phyloP scores from a whole-genome alignment of 1,140 invertebrate species.

The Solenopsis fugax region DNA sequence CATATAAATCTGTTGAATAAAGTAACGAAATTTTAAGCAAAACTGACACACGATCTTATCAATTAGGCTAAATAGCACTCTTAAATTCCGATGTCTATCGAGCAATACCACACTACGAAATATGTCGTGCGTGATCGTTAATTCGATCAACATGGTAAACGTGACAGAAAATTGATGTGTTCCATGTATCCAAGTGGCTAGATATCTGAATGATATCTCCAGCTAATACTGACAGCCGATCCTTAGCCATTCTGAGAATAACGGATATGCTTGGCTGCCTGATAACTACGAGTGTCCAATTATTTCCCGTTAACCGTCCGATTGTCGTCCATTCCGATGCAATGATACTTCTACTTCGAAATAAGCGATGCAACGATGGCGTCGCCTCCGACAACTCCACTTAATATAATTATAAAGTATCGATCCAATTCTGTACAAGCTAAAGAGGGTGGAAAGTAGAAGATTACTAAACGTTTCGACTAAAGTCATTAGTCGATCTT shows the following conservation, averaged over 20 bases:
- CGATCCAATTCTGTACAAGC: constrained; percentile 64
- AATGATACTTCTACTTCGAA: constrained; percentile 75
- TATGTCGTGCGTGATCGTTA: constrained; percentile 69
- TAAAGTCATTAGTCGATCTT: constrained; percentile 66
- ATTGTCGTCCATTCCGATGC: constrained; percentile 73
- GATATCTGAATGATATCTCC: constrained; percentile 71
- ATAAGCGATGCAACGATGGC: constrained; percentile 67
- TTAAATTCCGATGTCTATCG: constrained; percentile 63
- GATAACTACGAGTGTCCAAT: constrained; percentile 76
- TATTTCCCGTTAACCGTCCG: constrained; percentile 76
- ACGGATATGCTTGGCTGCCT: constrained; percentile 68
- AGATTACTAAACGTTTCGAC: constrained; percentile 66
- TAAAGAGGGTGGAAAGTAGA: constrained; percentile 28
- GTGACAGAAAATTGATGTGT: constrained; percentile 72
- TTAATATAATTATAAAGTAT: constrained; percentile 79
- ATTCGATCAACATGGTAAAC: constrained; percentile 71
- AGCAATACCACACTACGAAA: constrained; percentile 37
- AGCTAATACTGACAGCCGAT: constrained; percentile 71
- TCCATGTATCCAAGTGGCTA: constrained; percentile 55
- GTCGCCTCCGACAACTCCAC: constrained; percentile 72
- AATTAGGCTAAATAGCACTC: constrained; percentile 47
- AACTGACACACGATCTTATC: constrained; percentile 48
- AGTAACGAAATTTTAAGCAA: constrained; percentile 24
- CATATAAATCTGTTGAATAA: background rate
- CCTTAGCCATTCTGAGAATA: constrained; percentile 70